Conservation (phyloP, 2,113 vertebrate species). For the Salvelinus namaycush region DNA sequence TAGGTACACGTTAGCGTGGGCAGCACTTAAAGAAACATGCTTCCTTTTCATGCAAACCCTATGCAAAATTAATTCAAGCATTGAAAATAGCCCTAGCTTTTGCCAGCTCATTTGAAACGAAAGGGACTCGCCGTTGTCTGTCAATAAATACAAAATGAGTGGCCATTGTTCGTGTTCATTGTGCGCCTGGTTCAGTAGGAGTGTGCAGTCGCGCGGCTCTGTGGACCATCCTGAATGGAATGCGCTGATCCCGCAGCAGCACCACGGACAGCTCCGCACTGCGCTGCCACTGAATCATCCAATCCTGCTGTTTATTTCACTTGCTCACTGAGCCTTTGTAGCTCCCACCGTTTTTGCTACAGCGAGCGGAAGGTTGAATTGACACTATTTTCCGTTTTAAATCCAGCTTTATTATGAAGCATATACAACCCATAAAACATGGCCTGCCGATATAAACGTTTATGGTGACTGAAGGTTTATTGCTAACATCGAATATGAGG, state of each 20-base stretch:
- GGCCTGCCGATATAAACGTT: background rate
- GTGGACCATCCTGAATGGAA: slow-evolving; percentile 14
- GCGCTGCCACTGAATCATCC: background rate
- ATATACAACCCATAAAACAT: too few relatives aligned
- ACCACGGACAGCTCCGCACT: slow-evolving; percentile 70
- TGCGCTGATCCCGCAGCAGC: slow-evolving; percentile 48
- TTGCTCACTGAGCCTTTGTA: background rate
- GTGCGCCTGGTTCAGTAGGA: background rate
- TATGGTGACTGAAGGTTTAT: background rate
- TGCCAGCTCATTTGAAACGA: background rate
- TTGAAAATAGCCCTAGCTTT: background rate
- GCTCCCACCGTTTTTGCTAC: background rate
- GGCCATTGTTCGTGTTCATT: slow-evolving; percentile 20
- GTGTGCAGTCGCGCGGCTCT: background rate
- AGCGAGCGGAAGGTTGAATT: too few relatives aligned
- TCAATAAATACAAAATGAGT: slow-evolving; percentile 7
- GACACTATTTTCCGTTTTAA: too few relatives aligned
- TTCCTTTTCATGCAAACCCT: background rate
- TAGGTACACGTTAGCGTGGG: background rate
- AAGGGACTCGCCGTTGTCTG: background rate
- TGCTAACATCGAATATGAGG: background rate
- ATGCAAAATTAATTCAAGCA: background rate
- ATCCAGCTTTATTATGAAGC: background rate
- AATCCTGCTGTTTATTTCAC: slow-evolving; percentile 2
- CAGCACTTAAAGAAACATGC: slow-evolving; percentile 5